phyloP scores from a whole-genome alignment of 2,113 vertebrate genomes.

The Aleadryas rufinucha region DNA sequence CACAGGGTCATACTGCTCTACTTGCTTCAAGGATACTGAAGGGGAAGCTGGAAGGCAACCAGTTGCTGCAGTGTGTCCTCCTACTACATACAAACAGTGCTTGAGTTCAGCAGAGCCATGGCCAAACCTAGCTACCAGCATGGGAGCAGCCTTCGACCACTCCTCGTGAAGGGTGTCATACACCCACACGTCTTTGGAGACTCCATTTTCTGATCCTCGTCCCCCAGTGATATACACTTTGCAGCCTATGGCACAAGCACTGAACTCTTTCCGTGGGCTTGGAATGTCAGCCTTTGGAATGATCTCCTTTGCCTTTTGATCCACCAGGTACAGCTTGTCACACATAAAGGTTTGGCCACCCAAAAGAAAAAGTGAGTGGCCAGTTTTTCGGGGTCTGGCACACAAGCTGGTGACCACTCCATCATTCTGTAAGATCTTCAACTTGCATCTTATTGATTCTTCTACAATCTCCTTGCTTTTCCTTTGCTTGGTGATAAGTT shows the following conservation, averaged over 20 bases:
- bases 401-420: slow-evolving; percentile 82
- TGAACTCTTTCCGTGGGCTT: slow-evolving; percentile 82
- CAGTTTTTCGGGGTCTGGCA: slow-evolving; percentile 80
- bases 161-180: slow-evolving; percentile 83
- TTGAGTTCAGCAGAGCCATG: slow-evolving; percentile 82
- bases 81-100: slow-evolving; percentile 81
- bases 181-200: slow-evolving; percentile 84
- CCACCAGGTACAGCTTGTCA: slow-evolving; percentile 82
- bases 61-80: slow-evolving; percentile 80
- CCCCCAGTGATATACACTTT: slow-evolving; percentile 84
- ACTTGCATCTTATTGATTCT: slow-evolving; percentile 80
- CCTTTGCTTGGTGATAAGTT: slow-evolving; percentile 80
- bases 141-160: slow-evolving; percentile 82
- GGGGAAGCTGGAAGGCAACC: slow-evolving; percentile 82
- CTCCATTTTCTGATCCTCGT: slow-evolving; percentile 79
- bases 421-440: slow-evolving; percentile 83
- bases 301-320: slow-evolving; percentile 84
- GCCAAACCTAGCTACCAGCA: slow-evolving; percentile 82
- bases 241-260: slow-evolving; percentile 82
- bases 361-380: slow-evolving; percentile 80
- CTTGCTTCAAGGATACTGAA: slow-evolving; percentile 82
- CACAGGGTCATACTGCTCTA: slow-evolving; percentile 79
- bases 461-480: slow-evolving; percentile 84
- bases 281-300: slow-evolving; percentile 84
- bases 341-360: slow-evolving; percentile 85